Percentiles rank a stretch among this genome's conserved stretches.
Conservation (phyloP, 2,797 vertebrate genomes). For the Mormyrus hasselquistii region DNA sequence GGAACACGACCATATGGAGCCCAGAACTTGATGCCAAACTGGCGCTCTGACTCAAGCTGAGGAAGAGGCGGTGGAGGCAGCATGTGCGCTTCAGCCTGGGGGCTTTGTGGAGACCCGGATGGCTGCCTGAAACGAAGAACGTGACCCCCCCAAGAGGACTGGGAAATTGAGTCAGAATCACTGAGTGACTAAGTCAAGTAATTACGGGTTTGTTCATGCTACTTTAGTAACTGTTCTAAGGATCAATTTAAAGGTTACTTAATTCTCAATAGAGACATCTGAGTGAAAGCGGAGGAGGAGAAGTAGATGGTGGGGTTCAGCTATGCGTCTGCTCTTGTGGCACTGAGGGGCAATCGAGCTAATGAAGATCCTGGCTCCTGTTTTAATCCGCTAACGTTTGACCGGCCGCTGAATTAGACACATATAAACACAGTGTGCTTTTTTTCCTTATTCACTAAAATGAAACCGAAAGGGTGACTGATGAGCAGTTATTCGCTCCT, state of each 20-base stretch:
- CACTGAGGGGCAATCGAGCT: not conserved
- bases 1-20: not conserved
- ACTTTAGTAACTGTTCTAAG: not conserved
- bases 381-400: conserved; percentile 32
- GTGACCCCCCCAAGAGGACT: not conserved
- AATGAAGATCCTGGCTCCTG: not conserved
- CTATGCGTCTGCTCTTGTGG: not conserved
- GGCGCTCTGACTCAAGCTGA: conserved; percentile 28
- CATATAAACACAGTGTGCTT: conserved; percentile 7
- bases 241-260: not conserved
- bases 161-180: conserved; percentile 1
- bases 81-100: not conserved
- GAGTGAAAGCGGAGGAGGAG: not conserved
- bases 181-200: not conserved
- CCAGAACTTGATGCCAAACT: conserved; percentile 2
- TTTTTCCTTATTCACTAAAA: conserved; percentile 19
- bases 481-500: conserved; percentile 22
- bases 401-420: not conserved
- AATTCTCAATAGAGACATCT: not conserved
- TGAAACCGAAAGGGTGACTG: conserved; percentile 28
- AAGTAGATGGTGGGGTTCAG: not conserved
- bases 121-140: not conserved
- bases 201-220: not conserved
- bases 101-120: not conserved
- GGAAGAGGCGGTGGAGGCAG: not conserved